Evolutionary conservation across 2,888 invertebrate species (phyloP).

Genomic region (Oxytorus armatus): DNA sequence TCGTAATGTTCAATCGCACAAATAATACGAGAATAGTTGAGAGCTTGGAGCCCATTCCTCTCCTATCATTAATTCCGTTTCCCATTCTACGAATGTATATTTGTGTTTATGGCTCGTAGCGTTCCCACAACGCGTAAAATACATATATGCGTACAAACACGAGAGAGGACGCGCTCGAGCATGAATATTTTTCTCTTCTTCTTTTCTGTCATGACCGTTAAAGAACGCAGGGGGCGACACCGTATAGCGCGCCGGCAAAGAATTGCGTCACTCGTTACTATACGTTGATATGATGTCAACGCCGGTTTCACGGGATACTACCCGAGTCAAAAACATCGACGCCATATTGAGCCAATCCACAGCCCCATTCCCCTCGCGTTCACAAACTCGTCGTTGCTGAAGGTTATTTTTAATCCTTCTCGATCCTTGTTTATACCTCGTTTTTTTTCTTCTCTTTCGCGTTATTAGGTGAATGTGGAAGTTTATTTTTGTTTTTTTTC

Average conservation of each 20-base stretch:
- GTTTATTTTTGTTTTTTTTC: too few species aligned
- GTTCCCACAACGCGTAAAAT: neutral
- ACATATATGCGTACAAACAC: slow-evolving; percentile 1
- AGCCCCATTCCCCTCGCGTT: too few species aligned
- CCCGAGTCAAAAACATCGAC: slow-evolving; percentile 80
- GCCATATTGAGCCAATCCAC: too few species aligned
- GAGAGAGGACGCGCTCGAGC: slow-evolving; percentile 8
- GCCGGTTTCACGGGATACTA: slow-evolving; percentile 68
- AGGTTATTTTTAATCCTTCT: slow-evolving; percentile 65
- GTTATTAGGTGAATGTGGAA: too few species aligned
- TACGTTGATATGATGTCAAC: slow-evolving; percentile 83
- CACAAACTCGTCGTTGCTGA: slow-evolving; percentile 51
- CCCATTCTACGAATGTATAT: neutral
- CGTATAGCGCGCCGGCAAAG: slow-evolving; percentile 37
- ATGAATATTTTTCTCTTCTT: slow-evolving; percentile 9
- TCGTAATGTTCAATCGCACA: too few species aligned
- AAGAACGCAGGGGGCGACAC: slow-evolving; percentile 55
- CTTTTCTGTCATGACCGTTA: neutral
- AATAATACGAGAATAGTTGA: too few species aligned
- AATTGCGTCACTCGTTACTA: slow-evolving; percentile 82
- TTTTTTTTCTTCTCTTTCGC: slow-evolving; percentile 9
- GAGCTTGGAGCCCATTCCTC: too few species aligned
- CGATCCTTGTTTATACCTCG: slow-evolving; percentile 8
- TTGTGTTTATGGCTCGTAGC: neutral
- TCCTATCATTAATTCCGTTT: too few species aligned